Percentiles rank a stretch among this genome's conserved stretches.
phyloP scores from a whole-genome alignment of 2,113 vertebrate genomes.

The Pollachius pollachius region DNA sequence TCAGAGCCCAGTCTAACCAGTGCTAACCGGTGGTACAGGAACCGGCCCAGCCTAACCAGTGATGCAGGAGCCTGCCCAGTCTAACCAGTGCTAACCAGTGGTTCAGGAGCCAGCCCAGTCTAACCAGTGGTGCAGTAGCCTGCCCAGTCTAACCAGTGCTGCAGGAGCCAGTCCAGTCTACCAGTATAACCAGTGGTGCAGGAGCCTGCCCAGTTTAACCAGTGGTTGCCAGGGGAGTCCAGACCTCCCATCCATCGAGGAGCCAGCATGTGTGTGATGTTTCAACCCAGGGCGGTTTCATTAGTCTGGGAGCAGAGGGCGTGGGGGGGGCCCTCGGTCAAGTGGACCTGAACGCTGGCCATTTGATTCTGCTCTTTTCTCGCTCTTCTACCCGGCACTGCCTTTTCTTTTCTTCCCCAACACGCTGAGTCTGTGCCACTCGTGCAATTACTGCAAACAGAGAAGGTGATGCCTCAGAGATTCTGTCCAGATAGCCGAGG shows the following conservation, averaged over 20 bases:
- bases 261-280: conserved; percentile 7
- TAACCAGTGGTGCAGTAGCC: neutral
- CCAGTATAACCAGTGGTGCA: no score
- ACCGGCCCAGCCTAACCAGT: no score
- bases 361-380: neutral
- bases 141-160: no score
- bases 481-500: conserved; percentile 65
- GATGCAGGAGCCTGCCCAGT: no score
- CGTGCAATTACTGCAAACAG: conserved; percentile 78
- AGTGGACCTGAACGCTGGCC: neutral
- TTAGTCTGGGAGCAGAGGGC: conserved; percentile 44
- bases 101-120: neutral
- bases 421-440: conserved; percentile 63
- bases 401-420: conserved; percentile 50
- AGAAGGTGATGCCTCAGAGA: conserved; percentile 74
- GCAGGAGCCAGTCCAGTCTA: no score
- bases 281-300: conserved; percentile 48
- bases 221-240: neutral
- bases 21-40: no score
- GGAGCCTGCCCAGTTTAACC: no score
- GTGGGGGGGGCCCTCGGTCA: conserved; percentile 5
- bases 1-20: neutral
- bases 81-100: no score
- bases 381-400: neutral
- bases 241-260: conserved; percentile 26